phyloP scores from a whole-genome alignment of 2,888 invertebrate genomes.

The Miltochrista miniata region DNA sequence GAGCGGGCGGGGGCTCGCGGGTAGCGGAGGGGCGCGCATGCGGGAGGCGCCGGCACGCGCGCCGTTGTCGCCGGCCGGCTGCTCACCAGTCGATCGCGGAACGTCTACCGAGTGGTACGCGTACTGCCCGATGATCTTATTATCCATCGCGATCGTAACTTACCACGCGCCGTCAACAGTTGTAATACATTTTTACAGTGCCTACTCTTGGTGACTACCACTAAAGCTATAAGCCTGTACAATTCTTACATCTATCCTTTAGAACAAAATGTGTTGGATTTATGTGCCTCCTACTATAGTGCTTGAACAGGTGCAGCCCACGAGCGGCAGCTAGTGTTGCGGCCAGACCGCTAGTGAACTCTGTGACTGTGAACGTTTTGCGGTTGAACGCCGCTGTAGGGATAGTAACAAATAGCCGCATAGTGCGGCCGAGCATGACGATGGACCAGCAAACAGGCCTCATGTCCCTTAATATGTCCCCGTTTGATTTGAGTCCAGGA shows the following conservation, averaged over 20 bases:
- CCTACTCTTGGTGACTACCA: conserved; percentile 44
- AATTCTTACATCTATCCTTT: conserved; percentile 43
- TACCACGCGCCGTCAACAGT: conserved; percentile 66
- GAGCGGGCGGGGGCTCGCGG: conserved; percentile 82
- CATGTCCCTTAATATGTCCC: conserved; percentile 95
- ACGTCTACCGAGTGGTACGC: conserved; percentile 69
- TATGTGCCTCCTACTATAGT: conserved; percentile 73
- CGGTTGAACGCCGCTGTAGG: conserved; percentile 79
- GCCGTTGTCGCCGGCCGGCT: conserved; percentile 77
- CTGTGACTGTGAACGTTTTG: conserved; percentile 82
- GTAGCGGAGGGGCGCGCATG: conserved; percentile 78
- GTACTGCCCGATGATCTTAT: conserved; percentile 52
- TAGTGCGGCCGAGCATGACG: conserved; percentile 80
- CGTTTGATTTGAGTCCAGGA: conserved; percentile 90
- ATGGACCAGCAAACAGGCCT: conserved; percentile 95
- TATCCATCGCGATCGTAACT: conserved; percentile 70
- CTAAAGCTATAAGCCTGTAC: conserved; percentile 47
- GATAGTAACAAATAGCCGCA: conserved; percentile 73
- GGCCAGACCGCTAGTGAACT: conserved; percentile 81
- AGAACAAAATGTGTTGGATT: conserved; percentile 80
- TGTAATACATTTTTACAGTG: conserved; percentile 38
- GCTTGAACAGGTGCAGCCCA: conserved; percentile 80
- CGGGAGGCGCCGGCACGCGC: conserved; percentile 82
- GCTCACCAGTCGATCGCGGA: conserved; percentile 80
- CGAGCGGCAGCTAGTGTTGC: conserved; percentile 81